Evolutionary conservation across 2,797 vertebrate species (phyloP), one percentile per base, ranked within the genome.

Genomic region (Pitangus sulphuratus): DNA sequence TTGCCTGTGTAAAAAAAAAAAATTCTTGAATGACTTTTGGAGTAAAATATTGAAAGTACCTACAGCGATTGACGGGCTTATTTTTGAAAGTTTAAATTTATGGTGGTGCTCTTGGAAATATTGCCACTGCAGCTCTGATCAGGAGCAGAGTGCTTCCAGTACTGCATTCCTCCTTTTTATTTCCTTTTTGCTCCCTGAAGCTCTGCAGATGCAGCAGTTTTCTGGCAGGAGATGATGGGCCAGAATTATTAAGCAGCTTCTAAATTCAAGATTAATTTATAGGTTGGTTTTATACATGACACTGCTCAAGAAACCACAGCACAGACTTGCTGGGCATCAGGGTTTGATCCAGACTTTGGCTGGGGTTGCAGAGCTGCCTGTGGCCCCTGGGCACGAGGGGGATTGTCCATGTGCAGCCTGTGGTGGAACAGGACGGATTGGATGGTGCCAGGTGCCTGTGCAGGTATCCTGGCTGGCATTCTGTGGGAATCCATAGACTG

Each of bases 161-260:
- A 40, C 84, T 56, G 26, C 80, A 33, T 78, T 51, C 66, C 71
- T 87, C 64, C 72, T 70, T 42, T 68, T 79, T 89, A 58, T 89
- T 94, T 87, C 62, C 77, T 31, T 90, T 60, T 60, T 24, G 70
- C 77, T 86, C 70, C 60, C 60, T 81, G 17, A 2, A 95, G 87
- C 92, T 92, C 84, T 94, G 92, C 87, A 91, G 87, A 87, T 37
- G 91, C 92, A 96, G 90, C 95, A 93, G 45, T 84, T 87, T 86
- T 84, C 83, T 93, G 90, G 84, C 88, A 90, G 80, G 19, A 68
- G 86, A 45, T 77, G 95, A 75, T 69, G 80, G 93, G 54, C 77
- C 92, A 87, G 77, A 71, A 31, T 51, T 61, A 40, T 65, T 84
- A 71, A 71, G n/a, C 70, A 42, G 30, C 81, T 76, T 84, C 78